phyloP scores from a whole-genome alignment of 2,888 invertebrate genomes.

The Patella caerulea region DNA sequence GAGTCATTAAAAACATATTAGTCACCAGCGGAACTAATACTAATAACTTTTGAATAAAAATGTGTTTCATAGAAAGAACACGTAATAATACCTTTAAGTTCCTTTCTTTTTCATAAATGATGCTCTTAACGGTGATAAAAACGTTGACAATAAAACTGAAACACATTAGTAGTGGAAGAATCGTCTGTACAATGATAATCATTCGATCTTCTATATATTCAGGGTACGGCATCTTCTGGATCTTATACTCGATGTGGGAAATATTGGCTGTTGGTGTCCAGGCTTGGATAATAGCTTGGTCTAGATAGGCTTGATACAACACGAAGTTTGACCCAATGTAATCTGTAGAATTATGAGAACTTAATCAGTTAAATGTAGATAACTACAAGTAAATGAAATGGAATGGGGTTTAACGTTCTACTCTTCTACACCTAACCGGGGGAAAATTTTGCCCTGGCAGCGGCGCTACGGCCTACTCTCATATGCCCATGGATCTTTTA shows the following conservation, averaged over 20 bases:
- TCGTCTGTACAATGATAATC: constrained; percentile 77
- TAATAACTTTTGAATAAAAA: too few relatives aligned
- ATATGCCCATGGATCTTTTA: too few relatives aligned
- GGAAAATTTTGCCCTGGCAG: too few relatives aligned
- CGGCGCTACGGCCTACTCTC: too few relatives aligned
- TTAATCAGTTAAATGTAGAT: too few relatives aligned
- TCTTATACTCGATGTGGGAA: constrained; percentile 71
- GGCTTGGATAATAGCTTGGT: constrained; percentile 70
- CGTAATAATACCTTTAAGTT: constrained; percentile 56
- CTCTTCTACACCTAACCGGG: too few relatives aligned
- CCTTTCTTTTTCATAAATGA: constrained; percentile 84
- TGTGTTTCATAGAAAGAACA: too few relatives aligned
- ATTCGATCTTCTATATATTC: constrained; percentile 80
- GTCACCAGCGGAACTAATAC: not conserved
- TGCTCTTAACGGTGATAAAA: constrained; percentile 82
- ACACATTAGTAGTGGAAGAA: constrained; percentile 83
- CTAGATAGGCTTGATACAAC: constrained; percentile 77
- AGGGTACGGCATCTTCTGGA: constrained; percentile 82
- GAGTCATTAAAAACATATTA: too few relatives aligned
- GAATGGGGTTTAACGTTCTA: too few relatives aligned
- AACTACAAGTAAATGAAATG: too few relatives aligned
- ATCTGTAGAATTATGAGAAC: constrained; percentile 69
- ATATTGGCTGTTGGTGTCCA: constrained; percentile 24
- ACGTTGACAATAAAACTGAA: constrained; percentile 86
- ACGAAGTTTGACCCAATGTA: constrained; percentile 80